These are phyloP conservation scores for Schrankia costaestrigalis DNA, from an alignment of 2,888 invertebrate genomes.

Conservation along the genomic window DNA sequence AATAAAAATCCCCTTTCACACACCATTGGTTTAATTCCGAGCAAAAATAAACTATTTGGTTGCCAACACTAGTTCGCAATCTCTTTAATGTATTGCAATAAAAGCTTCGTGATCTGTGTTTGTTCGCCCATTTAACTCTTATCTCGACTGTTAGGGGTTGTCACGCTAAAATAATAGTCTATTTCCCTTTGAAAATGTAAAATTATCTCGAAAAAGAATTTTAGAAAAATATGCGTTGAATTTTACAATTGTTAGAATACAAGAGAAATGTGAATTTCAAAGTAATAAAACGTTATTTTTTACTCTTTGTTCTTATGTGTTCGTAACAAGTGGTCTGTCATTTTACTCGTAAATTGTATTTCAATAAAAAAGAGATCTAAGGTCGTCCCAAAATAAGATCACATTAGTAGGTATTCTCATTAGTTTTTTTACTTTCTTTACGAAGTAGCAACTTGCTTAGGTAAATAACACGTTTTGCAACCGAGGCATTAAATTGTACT, in stretches of 20 bases:
- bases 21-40: slow-evolving; percentile 1
- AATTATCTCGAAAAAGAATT: slow-evolving; percentile 17
- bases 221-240: slow-evolving; percentile 12
- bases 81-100: slow-evolving; percentile 42
- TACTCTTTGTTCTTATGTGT: neutral
- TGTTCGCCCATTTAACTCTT: slow-evolving; percentile 41
- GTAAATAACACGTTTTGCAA: too few relatives aligned
- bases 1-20: neutral
- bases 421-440: too few relatives aligned
- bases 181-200: slow-evolving; percentile 26
- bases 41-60: slow-evolving; percentile 26
- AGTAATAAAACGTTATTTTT: neutral
- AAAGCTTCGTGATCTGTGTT: slow-evolving; percentile 40
- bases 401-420: too few relatives aligned
- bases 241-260: slow-evolving; percentile 6
- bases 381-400: too few relatives aligned
- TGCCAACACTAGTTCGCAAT: slow-evolving; percentile 35
- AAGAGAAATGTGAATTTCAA: neutral
- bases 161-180: slow-evolving; percentile 32
- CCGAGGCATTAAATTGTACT: too few relatives aligned
- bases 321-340: too few relatives aligned
- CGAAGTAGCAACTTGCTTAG: too few relatives aligned
- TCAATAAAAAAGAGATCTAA: too few relatives aligned
- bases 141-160: slow-evolving; percentile 32
- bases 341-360: too few relatives aligned